Base-by-base conservation (phyloP, 2,113 vertebrate genomes). In the Cyphomyrus plagiostoma region DNA sequence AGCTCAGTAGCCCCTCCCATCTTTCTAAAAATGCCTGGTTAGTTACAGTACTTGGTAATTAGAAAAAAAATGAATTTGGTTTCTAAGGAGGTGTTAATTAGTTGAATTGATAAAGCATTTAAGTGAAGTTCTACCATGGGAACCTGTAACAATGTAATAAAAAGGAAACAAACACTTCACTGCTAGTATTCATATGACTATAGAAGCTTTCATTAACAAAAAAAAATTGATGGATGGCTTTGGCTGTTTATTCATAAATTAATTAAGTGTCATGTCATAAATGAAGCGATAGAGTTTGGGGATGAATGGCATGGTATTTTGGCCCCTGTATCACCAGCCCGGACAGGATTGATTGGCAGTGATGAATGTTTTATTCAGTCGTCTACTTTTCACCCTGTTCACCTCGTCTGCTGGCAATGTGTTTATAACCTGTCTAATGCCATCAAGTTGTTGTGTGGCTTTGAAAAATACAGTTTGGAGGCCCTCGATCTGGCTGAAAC, bases 1-100 rank as follows among this genome's bases (percentile, higher is more conserved):
- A 86, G 80, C 91, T 85, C 90, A 90, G 86, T 56, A 91, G 80
- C 83, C 88, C 88, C 91, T 88, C 45, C 91, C 88, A 35, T 46
- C 49, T 88, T n/a, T 26, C 17, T 92, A 83, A 90, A 90, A 88
- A 92, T 92, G 93, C 93, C 90, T 92, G 89, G 89, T 91, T 86
- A 86, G 95, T 96, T 96, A n/a, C n/a, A n/a, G n/a, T n/a, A 94
- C 95, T 92, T 95, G 93, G 95, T 93, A 94, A 96, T 94, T 93
- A 92, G 90, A 93, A 91, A 90, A 83, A n/a, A 85, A 49, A 85
- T 80, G 1, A 66, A 87, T 86, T n/a, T 48, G 9, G 8, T 46
- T 86, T 26, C 48, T 86, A 15, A 48, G 19, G 48, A 86, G 83
- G 45, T 10, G 8, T 86, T 48, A 80, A 80, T 80, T 80, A 42